Base-by-base conservation (phyloP, 1,140 invertebrate genomes). In the Pogonomyrmex californicus region DNA sequence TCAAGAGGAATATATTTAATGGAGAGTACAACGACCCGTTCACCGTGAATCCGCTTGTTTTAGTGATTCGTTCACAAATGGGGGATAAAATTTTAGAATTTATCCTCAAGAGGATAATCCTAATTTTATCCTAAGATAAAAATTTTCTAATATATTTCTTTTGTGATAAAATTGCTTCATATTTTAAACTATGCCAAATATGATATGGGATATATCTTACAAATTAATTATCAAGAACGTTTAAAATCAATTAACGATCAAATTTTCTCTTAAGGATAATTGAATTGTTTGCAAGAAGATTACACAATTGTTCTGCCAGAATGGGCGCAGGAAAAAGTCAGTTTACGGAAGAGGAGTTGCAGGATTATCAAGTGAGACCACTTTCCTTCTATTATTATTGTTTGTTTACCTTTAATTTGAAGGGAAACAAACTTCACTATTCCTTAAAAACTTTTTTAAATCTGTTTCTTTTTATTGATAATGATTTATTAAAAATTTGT, bases 261-360 rank as follows among this genome's bases (percentile, higher is more conserved):
- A 41, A 44, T 60, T 73, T 41, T 1, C 7, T 47, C 1, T 2
- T 38, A 33, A 82, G 44, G 17, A 82, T 73, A 58, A 82, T n/a
- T 70, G 47, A 68, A 10, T 10, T 9, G 14, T 1, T 10, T 44
- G 10, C 12, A n/a, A 65, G 17, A 2, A 6, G 17, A n/a, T 33
- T 30, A 30, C 63, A 14, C 54, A 12, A 23, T 83, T 30, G n/a
- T n/a, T 85, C 23, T 4, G 54, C 51, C 54, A 92, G 85, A 85
- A 98, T 98, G 97, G 98, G 98, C 30, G 97, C 98, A 92, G 96
- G 96, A 51, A 97, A 96, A 92, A 98, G 98, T 94, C 97, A 98
- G 91, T 98, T 99, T 95, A 97, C 97, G 2, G 97, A 98, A 90
- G 97, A 98, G 95, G 98, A 99, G 95, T 95, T 99, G 30, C 97